Conservation (phyloP, 2,797 vertebrate genomes). For the Masticophis lateralis region DNA sequence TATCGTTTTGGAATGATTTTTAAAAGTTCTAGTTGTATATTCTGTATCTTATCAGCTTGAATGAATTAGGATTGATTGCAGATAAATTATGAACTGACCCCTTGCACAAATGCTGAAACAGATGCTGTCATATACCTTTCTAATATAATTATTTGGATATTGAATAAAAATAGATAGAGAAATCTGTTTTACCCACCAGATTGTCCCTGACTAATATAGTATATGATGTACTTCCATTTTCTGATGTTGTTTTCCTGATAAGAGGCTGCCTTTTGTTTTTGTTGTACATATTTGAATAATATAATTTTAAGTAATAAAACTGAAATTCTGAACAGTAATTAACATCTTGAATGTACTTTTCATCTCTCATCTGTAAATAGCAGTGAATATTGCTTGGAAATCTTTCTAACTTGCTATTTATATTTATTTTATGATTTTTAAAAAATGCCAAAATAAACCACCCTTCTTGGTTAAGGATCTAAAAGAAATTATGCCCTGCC, state of each 20-base stretch:
- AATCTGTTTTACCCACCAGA: neutral
- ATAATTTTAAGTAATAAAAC: neutral
- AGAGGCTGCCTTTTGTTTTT: neutral
- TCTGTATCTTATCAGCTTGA: neutral
- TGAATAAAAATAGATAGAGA: neutral
- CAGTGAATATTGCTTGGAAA: neutral
- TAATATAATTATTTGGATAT: neutral
- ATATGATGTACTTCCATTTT: neutral
- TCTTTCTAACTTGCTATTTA: neutral
- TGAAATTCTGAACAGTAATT: neutral
- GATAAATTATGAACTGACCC: neutral
- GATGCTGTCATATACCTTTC: neutral
- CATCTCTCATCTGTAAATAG: neutral
- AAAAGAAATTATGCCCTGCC: neutral
- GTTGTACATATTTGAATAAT: no score
- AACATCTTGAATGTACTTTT: neutral
- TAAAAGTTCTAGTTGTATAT: neutral
- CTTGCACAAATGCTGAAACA: neutral
- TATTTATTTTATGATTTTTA: neutral
- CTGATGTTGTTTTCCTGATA: neutral
- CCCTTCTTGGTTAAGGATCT: neutral
- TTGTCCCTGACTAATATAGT: neutral
- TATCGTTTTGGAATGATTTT: neutral
- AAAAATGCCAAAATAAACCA: neutral
- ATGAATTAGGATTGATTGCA: neutral